These are phyloP conservation scores for Trichomalopsis sarcophagae DNA, from an alignment of 1,140 invertebrate species.

Conservation along the genomic window DNA sequence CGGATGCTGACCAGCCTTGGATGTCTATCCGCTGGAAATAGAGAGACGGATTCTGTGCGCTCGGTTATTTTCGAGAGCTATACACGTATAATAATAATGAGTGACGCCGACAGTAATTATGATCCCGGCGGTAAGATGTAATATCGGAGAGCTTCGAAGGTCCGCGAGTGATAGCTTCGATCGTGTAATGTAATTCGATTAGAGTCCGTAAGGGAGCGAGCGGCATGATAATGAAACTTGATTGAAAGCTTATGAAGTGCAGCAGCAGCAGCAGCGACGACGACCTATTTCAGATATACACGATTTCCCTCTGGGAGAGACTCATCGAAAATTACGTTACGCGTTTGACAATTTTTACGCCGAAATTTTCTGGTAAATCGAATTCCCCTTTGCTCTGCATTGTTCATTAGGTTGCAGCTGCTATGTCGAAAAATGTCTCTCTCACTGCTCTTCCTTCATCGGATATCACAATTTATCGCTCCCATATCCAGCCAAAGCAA, in stretches of 20 bases:
- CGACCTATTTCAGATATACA: neutral
- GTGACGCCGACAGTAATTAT: too few relatives aligned
- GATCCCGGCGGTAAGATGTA: neutral
- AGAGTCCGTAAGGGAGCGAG: neutral
- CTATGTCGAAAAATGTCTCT: too few relatives aligned
- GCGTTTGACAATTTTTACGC: too few relatives aligned
- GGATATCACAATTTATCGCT: constrained; percentile 32
- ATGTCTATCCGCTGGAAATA: neutral
- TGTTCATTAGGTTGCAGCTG: too few relatives aligned
- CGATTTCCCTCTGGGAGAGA: neutral
- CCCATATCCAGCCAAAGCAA: neutral
- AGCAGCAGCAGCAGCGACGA: too few relatives aligned
- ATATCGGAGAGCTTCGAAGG: neutral
- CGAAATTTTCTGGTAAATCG: too few relatives aligned
- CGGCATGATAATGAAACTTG: neutral
- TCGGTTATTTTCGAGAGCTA: too few relatives aligned
- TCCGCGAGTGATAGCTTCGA: neutral
- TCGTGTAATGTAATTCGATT: constrained; percentile 15
- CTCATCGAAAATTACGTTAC: too few relatives aligned
- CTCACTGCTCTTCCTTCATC: neutral
- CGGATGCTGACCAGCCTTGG: constrained; percentile 3
- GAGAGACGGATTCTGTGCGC: neutral
- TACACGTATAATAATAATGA: too few relatives aligned
- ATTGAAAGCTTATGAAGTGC: constrained; percentile 2
- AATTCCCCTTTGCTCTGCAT: too few relatives aligned